phyloP scores from a whole-genome alignment of 2,113 vertebrate genomes.

The Romanogobio albipinnatus region DNA sequence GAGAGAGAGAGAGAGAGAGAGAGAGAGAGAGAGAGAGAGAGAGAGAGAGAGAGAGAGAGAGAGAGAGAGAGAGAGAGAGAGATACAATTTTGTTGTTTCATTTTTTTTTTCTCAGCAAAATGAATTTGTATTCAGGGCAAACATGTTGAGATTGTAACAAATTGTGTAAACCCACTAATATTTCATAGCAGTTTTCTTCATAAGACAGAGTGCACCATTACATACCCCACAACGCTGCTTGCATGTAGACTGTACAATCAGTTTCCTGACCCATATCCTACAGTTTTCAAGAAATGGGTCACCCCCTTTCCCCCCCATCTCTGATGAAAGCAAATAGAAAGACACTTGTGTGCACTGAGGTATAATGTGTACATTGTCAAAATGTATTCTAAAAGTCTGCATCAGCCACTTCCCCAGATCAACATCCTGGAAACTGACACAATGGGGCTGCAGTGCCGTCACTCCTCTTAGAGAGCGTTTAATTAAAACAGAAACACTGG shows the following conservation, averaged over 20 bases:
- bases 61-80: too few relatives aligned
- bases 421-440: slow-evolving; percentile 56
- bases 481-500: slow-evolving; percentile 52
- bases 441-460: slow-evolving; percentile 53
- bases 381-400: slow-evolving; percentile 26
- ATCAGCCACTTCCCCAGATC: slow-evolving; percentile 35
- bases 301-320: not conserved
- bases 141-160: not conserved
- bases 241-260: not conserved
- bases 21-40: not conserved
- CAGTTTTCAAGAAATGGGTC: slow-evolving; percentile 2
- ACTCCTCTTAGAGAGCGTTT: slow-evolving; percentile 47
- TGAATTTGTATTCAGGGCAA: not conserved
- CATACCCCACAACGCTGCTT: not conserved
- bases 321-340: slow-evolving; percentile 40
- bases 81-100: not conserved
- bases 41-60: too few relatives aligned
- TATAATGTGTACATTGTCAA: slow-evolving; percentile 51
- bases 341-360: slow-evolving; percentile 35
- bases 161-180: not conserved
- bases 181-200: not conserved
- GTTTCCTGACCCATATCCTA: slow-evolving; percentile 7
- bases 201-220: not conserved
- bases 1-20: too few relatives aligned
- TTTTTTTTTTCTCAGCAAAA: not conserved